Evolutionary conservation across 2,888 invertebrate genomes (phyloP).

Genomic region (Idaea aversata): DNA sequence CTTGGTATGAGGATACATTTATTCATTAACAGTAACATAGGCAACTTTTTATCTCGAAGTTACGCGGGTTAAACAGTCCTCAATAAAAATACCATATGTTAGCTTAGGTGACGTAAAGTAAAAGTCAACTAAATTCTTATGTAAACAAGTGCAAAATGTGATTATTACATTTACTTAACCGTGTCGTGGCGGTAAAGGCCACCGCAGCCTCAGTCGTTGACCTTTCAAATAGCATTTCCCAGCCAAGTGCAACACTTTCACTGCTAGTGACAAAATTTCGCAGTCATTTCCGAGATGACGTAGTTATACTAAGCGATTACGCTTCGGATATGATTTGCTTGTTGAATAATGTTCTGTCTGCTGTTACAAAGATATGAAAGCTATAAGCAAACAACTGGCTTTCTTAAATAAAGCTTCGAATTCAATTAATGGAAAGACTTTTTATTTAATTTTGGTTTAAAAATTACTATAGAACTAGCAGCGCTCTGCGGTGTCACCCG

Average conservation of each 20-base stretch:
- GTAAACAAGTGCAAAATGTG: slow-evolving; percentile 24
- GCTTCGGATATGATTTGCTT: not conserved
- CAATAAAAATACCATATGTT: no score
- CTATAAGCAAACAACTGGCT: not conserved
- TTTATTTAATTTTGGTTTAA: no score
- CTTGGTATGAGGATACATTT: no score
- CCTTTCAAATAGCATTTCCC: slow-evolving; percentile 45
- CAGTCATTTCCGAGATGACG: slow-evolving; percentile 51
- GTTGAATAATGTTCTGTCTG: not conserved
- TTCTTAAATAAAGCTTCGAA: not conserved
- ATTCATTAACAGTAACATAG: no score
- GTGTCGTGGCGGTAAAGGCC: slow-evolving; percentile 11
- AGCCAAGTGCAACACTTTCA: slow-evolving; percentile 56
- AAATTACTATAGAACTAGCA: no score
- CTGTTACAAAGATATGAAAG: not conserved
- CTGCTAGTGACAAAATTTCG: slow-evolving; percentile 52
- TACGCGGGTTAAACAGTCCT: no score
- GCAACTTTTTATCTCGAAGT: no score
- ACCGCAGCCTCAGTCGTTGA: slow-evolving; percentile 34
- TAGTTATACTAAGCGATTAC: slow-evolving; percentile 40
- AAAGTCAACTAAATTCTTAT: slow-evolving; percentile 20
- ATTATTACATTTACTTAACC: slow-evolving; percentile 13
- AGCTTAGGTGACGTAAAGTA: slow-evolving; percentile 5
- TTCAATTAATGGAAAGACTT: not conserved
- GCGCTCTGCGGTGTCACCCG: no score